These are phyloP conservation scores for Sisor rabdophorus DNA, from an alignment of 2,113 vertebrate genomes.

Conservation along the genomic window DNA sequence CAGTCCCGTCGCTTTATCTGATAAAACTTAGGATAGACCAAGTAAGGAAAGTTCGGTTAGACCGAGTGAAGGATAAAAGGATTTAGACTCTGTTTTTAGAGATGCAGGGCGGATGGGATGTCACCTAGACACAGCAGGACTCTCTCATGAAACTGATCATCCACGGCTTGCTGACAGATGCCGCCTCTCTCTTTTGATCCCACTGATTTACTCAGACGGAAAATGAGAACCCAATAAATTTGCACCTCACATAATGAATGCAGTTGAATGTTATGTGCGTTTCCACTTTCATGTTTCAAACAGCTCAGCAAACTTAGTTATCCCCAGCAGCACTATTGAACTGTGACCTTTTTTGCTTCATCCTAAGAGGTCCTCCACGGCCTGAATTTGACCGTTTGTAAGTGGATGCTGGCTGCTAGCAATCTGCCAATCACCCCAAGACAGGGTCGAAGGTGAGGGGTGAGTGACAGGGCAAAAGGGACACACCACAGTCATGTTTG, in stretches of 20 bases:
- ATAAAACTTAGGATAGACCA: conserved; percentile 38
- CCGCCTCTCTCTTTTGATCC: conserved; percentile 13
- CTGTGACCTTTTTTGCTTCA: not conserved
- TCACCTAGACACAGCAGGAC: conserved; percentile 39
- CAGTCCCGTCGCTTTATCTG: conserved; percentile 39
- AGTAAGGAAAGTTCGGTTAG: conserved; percentile 47
- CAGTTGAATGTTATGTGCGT: not conserved
- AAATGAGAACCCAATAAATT: not conserved
- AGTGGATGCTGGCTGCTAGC: conserved; percentile 16
- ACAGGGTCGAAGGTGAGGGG: conserved; percentile 49
- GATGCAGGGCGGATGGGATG: conserved; percentile 45
- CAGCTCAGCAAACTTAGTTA: not conserved
- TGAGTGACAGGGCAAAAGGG: conserved; percentile 49
- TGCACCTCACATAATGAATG: not conserved
- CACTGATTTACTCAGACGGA: not conserved
- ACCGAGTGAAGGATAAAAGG: conserved; percentile 50
- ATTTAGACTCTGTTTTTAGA: conserved; percentile 44
- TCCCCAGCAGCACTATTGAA: not conserved
- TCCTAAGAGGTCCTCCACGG: not conserved
- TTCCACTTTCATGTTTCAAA: conserved; percentile 1
- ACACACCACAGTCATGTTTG: conserved; percentile 44
- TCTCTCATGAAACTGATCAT: not conserved
- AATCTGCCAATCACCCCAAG: conserved; percentile 36
- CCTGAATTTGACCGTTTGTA: conserved; percentile 27
- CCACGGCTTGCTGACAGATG: conserved; percentile 26